Conservation (phyloP, 2,797 vertebrate genomes). For the Pseudomugil gertrudae region DNA sequence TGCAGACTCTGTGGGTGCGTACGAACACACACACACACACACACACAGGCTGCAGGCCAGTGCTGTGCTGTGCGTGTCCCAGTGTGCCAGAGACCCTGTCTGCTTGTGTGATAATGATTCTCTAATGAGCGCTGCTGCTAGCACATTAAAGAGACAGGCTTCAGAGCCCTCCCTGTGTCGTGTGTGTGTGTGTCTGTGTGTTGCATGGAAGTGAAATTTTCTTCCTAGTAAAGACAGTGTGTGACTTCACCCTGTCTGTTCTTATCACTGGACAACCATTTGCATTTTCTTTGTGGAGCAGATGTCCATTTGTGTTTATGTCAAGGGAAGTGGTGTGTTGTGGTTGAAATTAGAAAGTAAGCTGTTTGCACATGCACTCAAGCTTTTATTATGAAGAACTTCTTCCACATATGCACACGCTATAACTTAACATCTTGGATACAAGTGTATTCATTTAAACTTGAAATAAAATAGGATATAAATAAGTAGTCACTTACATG, state of each 20-base stretch:
- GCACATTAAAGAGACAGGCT: constrained; percentile 77
- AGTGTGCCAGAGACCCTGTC: constrained; percentile 58
- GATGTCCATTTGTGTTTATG: constrained; percentile 6
- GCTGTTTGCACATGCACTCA: background rate
- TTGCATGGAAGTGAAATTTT: constrained; percentile 36
- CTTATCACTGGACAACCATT: constrained; percentile 21
- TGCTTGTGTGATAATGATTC: constrained; percentile 72
- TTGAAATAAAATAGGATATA: too few relatives aligned
- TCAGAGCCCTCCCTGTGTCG: constrained; percentile 56
- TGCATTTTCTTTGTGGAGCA: background rate
- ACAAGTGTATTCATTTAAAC: background rate
- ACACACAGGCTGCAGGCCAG: constrained; percentile 46
- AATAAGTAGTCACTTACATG: too few relatives aligned
- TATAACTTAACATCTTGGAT: background rate
- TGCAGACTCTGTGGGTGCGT: constrained; percentile 32
- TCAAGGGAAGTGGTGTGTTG: background rate
- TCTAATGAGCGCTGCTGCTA: constrained; percentile 78
- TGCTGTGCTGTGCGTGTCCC: constrained; percentile 34
- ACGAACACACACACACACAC: constrained; percentile 25
- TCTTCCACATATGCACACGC: background rate
- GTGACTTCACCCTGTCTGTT: constrained; percentile 38
- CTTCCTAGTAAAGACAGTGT: constrained; percentile 23
- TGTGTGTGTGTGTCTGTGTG: constrained; percentile 40
- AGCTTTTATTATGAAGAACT: background rate
- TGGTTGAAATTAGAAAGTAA: background rate